Base-by-base conservation (phyloP, 1,140 invertebrate genomes). In the Penaeus chinensis region DNA sequence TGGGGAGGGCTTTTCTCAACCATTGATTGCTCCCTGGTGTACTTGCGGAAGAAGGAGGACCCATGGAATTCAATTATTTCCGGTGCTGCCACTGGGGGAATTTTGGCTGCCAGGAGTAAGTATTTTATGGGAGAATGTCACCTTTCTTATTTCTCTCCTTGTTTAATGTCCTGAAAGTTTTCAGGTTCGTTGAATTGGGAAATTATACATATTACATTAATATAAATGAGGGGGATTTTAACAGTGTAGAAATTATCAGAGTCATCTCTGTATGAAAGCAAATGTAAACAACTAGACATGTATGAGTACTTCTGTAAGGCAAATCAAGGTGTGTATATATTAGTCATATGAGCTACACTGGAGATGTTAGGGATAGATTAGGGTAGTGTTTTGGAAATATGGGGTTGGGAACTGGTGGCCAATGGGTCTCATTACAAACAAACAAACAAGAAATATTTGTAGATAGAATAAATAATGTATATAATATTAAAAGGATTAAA, bases 11-110 rank as follows among this genome's bases (percentile, higher is more conserved):
- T 99, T 93, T 99, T 99, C 92, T 99, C 98, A 65, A 97, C 97
- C 63, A 98, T 99, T 89, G 99, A 99, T 92, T 99, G 99, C 92
- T 95, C 97, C 71, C 93, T 99, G 88, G 97, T 99, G 22, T 97
- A 98, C 91, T 94, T 99, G 83, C 93, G 98, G 84, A 96, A 98
- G 92, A 99, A 99, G 92, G 99, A 99, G 94, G 98, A 99, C 93
- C 98, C 98, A 0, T 99, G 97, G 97, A 99, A 98, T 93, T 99
- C 98, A 0, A 99, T 99, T 65, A 97, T 97, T 85, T 99, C 97
- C 93, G 98, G 98, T 13, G 98, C 97, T 18, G 94, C 96, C 0
- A 99, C 98, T 71, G 98, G 98, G 76, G 98, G 96, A 69, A 96
- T 99, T 91, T 93, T 99, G 89, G 96, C 98, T 61, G 96, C 98